Percentiles rank a stretch among this genome's conserved stretches.
Conservation (phyloP, 2,888 invertebrate genomes). For the Saturnia japonica region DNA sequence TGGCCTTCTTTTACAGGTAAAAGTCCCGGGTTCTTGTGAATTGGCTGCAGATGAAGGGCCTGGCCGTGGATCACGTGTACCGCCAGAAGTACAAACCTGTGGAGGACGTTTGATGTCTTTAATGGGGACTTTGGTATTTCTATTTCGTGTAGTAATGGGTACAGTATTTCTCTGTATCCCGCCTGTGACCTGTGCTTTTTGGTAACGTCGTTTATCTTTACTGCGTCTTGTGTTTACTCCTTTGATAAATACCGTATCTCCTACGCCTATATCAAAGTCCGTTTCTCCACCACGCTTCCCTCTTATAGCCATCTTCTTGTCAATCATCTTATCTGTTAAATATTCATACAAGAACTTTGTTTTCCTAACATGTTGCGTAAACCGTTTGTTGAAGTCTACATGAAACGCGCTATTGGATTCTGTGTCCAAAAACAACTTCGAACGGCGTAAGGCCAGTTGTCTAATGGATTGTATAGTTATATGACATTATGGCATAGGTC, state of each 20-base stretch:
- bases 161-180: neutral
- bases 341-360: slow-evolving; percentile 12
- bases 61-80: slow-evolving; percentile 11
- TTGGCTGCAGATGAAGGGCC: slow-evolving; percentile 10
- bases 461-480: too few relatives aligned
- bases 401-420: slow-evolving; percentile 22
- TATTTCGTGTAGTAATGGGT: neutral
- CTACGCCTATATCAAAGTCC: slow-evolving; percentile 14
- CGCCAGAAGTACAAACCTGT: slow-evolving; percentile 5
- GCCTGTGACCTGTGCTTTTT: slow-evolving; percentile 17
- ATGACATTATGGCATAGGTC: slow-evolving; percentile 24
- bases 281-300: slow-evolving; percentile 8
- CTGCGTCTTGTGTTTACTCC: slow-evolving; percentile 18
- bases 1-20: slow-evolving; percentile 8
- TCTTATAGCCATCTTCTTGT: slow-evolving; percentile 1
- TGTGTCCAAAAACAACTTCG: slow-evolving; percentile 29
- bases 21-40: slow-evolving; percentile 12
- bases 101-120: too few relatives aligned
- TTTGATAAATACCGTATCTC: slow-evolving; percentile 14
- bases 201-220: slow-evolving; percentile 21
- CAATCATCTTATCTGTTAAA: neutral
- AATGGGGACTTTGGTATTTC: slow-evolving; percentile 18
- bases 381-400: slow-evolving; percentile 25
- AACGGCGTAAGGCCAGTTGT: slow-evolving; percentile 17
- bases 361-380: slow-evolving; percentile 12